Percentiles rank a stretch among this genome's conserved stretches.
Evolutionary conservation across 92 coral and sea anemone species (phyloP).

Genomic region (Hydrozoanthus gracilis): DNA sequence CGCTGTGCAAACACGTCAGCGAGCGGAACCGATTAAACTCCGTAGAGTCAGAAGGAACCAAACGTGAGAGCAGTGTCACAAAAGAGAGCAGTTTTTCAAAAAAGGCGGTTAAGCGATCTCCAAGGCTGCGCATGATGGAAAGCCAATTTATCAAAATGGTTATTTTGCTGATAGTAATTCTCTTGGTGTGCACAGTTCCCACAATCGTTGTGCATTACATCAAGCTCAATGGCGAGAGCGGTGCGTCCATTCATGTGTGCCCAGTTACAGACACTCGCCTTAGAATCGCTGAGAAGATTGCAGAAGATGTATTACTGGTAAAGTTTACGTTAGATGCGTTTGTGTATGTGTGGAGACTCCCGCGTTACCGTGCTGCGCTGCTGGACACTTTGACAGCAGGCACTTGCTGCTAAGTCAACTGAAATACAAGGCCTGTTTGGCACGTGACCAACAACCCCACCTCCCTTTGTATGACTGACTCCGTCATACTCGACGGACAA

Average conservation of each 20-base stretch:
- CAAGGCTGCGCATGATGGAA: constrained; percentile 14
- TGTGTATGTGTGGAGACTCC: constrained; percentile 42
- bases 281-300: neutral
- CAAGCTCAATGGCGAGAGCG: neutral
- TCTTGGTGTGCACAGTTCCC: constrained; percentile 28
- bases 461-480: neutral
- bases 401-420: neutral
- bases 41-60: neutral
- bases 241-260: neutral
- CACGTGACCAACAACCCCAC: neutral
- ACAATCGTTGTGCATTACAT: constrained; percentile 18
- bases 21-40: constrained; percentile 3
- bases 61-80: neutral
- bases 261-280: constrained; percentile 1
- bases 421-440: neutral
- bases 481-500: too few relatives aligned
- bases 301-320: constrained; percentile 26
- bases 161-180: constrained; percentile 4
- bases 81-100: neutral
- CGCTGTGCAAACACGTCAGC: constrained; percentile 27
- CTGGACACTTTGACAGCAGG: constrained; percentile 1
- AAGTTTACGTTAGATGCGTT: constrained; percentile 41
- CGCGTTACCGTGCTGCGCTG: constrained; percentile 40
- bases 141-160: constrained; percentile 26
- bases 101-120: neutral